Evolutionary conservation across 2,113 vertebrate species (phyloP), one percentile per base, ranked within the genome.

Genomic region (Sinosuthora webbiana): DNA sequence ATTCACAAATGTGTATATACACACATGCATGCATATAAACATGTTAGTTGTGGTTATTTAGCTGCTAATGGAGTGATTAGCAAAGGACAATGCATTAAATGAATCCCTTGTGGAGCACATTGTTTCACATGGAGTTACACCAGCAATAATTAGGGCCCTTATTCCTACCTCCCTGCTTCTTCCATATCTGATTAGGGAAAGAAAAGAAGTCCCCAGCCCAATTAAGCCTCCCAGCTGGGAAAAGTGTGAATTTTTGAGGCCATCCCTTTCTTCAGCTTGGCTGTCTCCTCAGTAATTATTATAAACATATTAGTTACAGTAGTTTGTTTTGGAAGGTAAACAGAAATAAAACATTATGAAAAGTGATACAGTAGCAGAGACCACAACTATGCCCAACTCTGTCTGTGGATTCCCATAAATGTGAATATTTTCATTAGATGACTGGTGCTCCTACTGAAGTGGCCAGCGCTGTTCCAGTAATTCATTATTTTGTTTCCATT

Each of bases 301-400:
- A 87, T 62, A 92, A 95, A 79, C 50, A 62, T 68, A 89, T 92
- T 94, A 87, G 73, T 95, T 93, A 83, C 80, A 93, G 83, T 62
- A 87, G 92, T 83, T 97, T 96, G 49, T 87, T 96, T 94, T 93
- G 67, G 86, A 96, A 95, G 89, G 89, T 94, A 97, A 97, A 96
- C 90, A 96, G 76, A 83, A 96, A 90, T 77, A 79, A 94, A 96
- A 41, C 67, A 56, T 83, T 63, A 75, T 90, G 89, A 94, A 85
- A 96, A 94, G 76, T 53, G 93, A 95, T 96, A 90, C 71, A 92
- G 88, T 74, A 77, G 52, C 0, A 0, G 59, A 95, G 75, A 93
- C 93, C 95, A 95, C 95, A 95, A 33, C 69, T 95, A 92, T 94
- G 83, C 55, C 83, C 79, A 57, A 21, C 33, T 57, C 87, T 83